Evolutionary conservation across 2,113 vertebrate species (phyloP), one percentile per base, ranked within the genome.

Genomic region (Oreocharis arfaki): DNA sequence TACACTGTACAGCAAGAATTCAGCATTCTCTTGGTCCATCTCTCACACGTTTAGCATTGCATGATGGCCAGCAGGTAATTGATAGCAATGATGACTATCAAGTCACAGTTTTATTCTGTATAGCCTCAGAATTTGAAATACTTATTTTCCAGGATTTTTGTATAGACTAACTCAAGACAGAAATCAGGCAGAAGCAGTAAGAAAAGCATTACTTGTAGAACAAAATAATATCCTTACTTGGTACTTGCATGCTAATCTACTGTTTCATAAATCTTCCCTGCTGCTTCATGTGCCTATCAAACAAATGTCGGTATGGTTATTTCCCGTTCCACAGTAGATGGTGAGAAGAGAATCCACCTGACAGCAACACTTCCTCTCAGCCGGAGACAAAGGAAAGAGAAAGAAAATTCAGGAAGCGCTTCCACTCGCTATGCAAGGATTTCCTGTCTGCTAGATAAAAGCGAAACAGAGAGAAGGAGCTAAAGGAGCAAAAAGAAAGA

Each of bases 241-340:
- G 4, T 59, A 71, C 11, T 59, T 11, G 8, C 17, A 32, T 0
- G 0, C 7, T 60, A 52, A 68, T 30, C 16, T 52, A 26, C 10
- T 13, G 5, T 81, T 76, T 42, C 39, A 55, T 33, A 68, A 79
- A 44, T 53, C n/a, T 64, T 76, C 49, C 7, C 44, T 86, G 16
- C 5, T 61, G 4, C 44, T 88, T 67, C 53, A 37, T 21, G 17
- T 30, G 13, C 17, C 18, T 53, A 3, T 32, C 32, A 30, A 47
- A 84, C 5, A 21, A 46, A 63, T 6, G 3, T 30, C n/a, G n/a
- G 15, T 12, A 50, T 1, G 2, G 5, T 71, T 68, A 49, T 70
- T 63, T 88, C 39, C 18, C 50, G 35, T 44, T 78, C 20, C 26
- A 42, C 23, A 20, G 10, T 8, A 71, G 35, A 7, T 41, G 41